Conservation (phyloP, 2,797 vertebrate genomes). For the Propithecus deckenii region DNA sequence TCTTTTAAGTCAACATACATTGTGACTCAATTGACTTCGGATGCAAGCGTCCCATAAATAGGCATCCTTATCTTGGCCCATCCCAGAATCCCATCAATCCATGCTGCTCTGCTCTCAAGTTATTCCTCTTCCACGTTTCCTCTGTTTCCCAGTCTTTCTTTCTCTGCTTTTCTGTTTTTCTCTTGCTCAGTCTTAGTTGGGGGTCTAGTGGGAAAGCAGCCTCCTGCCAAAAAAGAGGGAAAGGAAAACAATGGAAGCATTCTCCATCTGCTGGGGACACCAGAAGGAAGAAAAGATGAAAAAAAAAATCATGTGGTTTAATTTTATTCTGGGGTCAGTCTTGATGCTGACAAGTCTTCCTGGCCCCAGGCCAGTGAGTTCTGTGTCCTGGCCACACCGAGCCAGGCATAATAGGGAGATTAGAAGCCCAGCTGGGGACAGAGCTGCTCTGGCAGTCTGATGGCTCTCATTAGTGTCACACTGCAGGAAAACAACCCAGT, state of each 20-base stretch:
- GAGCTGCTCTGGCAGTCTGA: constrained; percentile 66
- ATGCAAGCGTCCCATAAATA: not conserved
- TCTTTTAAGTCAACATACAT: constrained; percentile 21
- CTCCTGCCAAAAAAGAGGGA: constrained; percentile 73
- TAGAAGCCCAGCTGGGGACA: constrained; percentile 66
- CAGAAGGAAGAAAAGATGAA: constrained; percentile 75
- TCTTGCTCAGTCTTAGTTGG: not conserved
- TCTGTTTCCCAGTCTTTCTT: not conserved
- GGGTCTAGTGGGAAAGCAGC: constrained; percentile 60
- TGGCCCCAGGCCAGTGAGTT: constrained; percentile 74
- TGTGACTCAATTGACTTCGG: not conserved
- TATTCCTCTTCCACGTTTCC: not conserved
- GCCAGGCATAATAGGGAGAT: constrained; percentile 77
- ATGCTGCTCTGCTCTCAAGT: not conserved
- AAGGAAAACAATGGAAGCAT: constrained; percentile 70
- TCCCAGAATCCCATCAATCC: not conserved
- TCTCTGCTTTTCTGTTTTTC: not conserved
- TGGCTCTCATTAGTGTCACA: constrained; percentile 65
- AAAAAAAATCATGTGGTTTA: constrained; percentile 73
- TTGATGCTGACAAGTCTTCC: constrained; percentile 70
- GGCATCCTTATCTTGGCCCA: not conserved
- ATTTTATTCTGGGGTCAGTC: constrained; percentile 73
- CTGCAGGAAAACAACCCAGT: constrained; percentile 57
- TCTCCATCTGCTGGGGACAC: constrained; percentile 81
- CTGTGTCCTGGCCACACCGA: constrained; percentile 59